Evolutionary conservation across 2,113 vertebrate species (phyloP), one percentile per base, ranked within the genome.

Genomic region (Tamias sibiricus): DNA sequence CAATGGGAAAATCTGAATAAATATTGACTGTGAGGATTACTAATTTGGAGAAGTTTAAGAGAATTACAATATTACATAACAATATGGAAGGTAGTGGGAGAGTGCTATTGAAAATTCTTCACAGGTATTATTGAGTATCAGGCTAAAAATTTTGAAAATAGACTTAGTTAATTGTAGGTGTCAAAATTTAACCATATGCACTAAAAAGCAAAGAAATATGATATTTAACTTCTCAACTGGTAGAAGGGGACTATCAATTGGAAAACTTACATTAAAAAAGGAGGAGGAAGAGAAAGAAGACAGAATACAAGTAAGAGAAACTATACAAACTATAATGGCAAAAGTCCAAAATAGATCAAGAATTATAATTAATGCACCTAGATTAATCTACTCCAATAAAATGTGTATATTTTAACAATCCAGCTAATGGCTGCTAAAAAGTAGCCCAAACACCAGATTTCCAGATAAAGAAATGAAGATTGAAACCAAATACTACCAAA

Each of bases 1-100:
- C 20, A 77, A 40, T 49, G 49, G 37, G 37, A 24, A 82, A 94
- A 40, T 49, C n/a, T 76, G 86, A 92, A 59, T 84, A 62, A 24
- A 82, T 49, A n/a, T 8, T 17, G 4, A 52, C 10, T 47, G 5
- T 52, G 44, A 92, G 79, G 69, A 26, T 26, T 7, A 91, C 9
- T 62, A 26, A 75, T 42, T 37, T 91, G 28, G 54, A 80, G 32
- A 75, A 72, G 10, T 54, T 80, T 28, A 87, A 79, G 16, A 47
- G 35, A 88, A 80, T 74, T 84, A 72, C 74, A 84, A 47, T 76
- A 37, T 85, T 54, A 76, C 90, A 85, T 87, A 72, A 49, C 74
- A 74, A 83, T 64, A 76, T 87, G 10, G 68, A 68, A 91, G 35
- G 35, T 14, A 47, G n/a, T 68, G n/a, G 44, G 42, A 64, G 49